These are phyloP conservation scores for Fragum sueziense DNA, from an alignment of 2,888 invertebrate species.

Conservation along the genomic window DNA sequence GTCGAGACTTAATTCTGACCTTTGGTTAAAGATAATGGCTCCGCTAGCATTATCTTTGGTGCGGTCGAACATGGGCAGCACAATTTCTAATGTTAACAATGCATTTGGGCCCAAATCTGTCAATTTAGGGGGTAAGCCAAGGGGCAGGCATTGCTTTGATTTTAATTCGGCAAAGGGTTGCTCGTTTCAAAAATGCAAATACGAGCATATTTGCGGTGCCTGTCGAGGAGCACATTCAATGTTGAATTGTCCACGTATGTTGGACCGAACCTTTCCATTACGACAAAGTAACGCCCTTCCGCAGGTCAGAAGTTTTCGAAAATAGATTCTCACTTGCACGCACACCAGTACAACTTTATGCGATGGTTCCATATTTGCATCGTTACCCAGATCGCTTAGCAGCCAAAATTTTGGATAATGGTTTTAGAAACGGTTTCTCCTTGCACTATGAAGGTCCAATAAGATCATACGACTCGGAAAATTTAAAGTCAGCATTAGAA, in stretches of 20 bases:
- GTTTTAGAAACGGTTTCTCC: slow-evolving; percentile 2
- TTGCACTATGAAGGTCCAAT: background rate
- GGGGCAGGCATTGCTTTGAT: background rate
- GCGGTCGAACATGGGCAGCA: background rate
- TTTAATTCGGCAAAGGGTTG: background rate
- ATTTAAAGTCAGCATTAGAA: slow-evolving; percentile 8
- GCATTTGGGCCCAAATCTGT: background rate
- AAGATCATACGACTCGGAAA: background rate
- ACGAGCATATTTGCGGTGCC: slow-evolving; percentile 1
- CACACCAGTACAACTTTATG: background rate
- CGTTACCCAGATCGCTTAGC: background rate
- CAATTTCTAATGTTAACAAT: background rate
- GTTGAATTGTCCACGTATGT: background rate
- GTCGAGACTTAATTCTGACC: slow-evolving; percentile 22
- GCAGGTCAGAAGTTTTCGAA: background rate
- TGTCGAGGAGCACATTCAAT: background rate
- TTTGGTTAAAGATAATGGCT: slow-evolving; percentile 19
- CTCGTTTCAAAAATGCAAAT: background rate
- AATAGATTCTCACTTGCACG: background rate
- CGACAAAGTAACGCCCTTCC: background rate
- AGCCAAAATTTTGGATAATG: slow-evolving; percentile 8
- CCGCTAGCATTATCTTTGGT: background rate
- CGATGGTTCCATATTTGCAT: background rate
- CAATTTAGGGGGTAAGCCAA: too few relatives aligned
- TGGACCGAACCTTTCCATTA: background rate